Percentiles rank a stretch among this genome's conserved stretches.
Conservation (phyloP, 1,140 invertebrate species). For the Heterodera carotae region DNA sequence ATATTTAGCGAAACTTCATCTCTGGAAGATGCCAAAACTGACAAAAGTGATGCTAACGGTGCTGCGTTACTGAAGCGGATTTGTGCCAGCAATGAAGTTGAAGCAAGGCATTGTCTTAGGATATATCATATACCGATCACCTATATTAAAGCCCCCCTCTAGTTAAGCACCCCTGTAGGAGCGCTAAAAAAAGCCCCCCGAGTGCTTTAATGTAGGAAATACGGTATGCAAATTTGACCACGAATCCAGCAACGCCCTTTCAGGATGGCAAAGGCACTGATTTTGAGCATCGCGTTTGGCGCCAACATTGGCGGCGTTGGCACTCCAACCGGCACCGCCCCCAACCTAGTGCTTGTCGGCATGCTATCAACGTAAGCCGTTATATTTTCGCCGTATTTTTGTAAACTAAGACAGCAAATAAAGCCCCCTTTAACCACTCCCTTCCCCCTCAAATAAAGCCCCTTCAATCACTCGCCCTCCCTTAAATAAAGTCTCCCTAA, state of each 20-base stretch:
- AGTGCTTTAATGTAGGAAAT: too few species aligned
- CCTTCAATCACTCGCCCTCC: too few species aligned
- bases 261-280: conserved; percentile 59
- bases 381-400: too few species aligned
- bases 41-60: background rate
- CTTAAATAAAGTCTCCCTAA: too few species aligned
- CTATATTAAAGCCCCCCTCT: too few species aligned
- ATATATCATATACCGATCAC: too few species aligned
- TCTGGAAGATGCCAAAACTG: background rate
- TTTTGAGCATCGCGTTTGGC: conserved; percentile 79
- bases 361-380: conserved; percentile 36
- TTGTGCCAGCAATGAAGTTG: conserved; percentile 18
- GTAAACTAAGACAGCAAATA: too few species aligned
- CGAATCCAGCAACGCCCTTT: background rate
- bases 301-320: conserved; percentile 80
- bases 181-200: too few species aligned
- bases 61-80: background rate
- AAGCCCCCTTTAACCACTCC: too few species aligned
- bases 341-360: conserved; percentile 81
- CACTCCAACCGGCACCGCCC: conserved; percentile 82
- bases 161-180: too few species aligned
- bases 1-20: background rate
- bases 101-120: conserved; percentile 2
- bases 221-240: too few species aligned
- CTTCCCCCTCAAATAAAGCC: too few species aligned